Percentiles rank a stretch among this genome's conserved stretches.
These are phyloP conservation scores for Cyrtodaria siliqua DNA, from an alignment of 2,888 invertebrate species.

Conservation along the genomic window DNA sequence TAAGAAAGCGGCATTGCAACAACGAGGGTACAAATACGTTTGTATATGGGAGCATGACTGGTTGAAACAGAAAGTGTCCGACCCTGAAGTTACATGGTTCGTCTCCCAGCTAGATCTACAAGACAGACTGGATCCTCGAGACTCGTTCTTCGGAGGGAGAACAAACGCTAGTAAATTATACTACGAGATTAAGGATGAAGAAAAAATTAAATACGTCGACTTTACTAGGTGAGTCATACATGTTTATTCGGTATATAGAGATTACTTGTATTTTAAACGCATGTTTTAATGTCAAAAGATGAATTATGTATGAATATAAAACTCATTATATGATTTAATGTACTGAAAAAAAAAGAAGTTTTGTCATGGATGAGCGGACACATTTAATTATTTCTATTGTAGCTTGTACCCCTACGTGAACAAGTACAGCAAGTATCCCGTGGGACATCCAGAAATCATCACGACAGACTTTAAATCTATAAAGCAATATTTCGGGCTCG, in stretches of 20 bases:
- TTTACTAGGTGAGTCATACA: conserved; percentile 64
- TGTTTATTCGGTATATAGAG: too few relatives aligned
- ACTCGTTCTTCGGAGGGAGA: conserved; percentile 75
- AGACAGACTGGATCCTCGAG: conserved; percentile 52
- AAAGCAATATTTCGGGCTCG: conserved; percentile 66
- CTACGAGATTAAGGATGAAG: conserved; percentile 38
- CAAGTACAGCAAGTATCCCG: conserved; percentile 69
- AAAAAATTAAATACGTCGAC: conserved; percentile 67
- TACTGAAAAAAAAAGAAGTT: too few relatives aligned
- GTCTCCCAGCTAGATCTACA: conserved; percentile 15
- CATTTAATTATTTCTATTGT: background rate
- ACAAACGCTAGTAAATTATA: conserved; percentile 68
- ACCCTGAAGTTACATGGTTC: conserved; percentile 7
- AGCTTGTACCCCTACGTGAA: conserved; percentile 73
- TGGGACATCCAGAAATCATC: conserved; percentile 69
- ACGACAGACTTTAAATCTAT: conserved; percentile 54
- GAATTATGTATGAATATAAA: too few relatives aligned
- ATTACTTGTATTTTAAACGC: too few relatives aligned
- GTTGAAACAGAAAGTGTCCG: conserved; percentile 9
- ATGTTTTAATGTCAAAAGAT: too few relatives aligned
- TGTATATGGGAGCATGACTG: conserved; percentile 33
- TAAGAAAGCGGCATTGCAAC: conserved; percentile 24
- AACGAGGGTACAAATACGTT: background rate
- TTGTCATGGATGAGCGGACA: too few relatives aligned
- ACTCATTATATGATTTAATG: too few relatives aligned